Evolutionary conservation across 2,797 vertebrate genomes (phyloP), one percentile per base, ranked within the genome.

Genomic region (Adrianichthys oophorus): DNA sequence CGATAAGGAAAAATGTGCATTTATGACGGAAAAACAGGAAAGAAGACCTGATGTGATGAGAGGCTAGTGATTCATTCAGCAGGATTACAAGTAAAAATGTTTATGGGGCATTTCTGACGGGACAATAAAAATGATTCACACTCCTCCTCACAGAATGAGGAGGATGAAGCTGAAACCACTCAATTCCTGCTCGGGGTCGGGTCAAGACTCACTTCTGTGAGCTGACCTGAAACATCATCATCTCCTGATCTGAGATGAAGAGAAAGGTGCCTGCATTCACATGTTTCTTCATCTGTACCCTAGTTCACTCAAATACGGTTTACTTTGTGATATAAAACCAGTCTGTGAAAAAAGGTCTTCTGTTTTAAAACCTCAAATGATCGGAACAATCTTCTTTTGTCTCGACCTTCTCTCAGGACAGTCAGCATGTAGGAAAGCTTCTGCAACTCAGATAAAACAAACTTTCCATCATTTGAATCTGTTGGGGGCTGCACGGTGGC

Each of bases 61-160:
- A 63, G 72, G 70, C 37, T 16, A 55, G 41, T 29, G 26, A 65
- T 70, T 72, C 48, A 68, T 68, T 78, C 79, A 63, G 55, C 55
- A 4, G 21, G 48, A 60, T 61, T 73, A 68, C 65, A 76, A 70
- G 37, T 43, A 62, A 50, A 60, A 70, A 47, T 48, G 68, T 76
- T 77, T 56, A 78, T 70, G 60, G 54, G 70, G 60, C 61, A 70
- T 59, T 62, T 79, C 59, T 61, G 74, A 58, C 65, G 49, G 55
- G 71, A 76, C 76, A 64, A 72, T 70, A 69, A 69, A 74, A 17
- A 32, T 68, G 73, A 83, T 80, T 75, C 68, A 80, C 71, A 63
- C 24, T 57, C 61, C 43, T 42, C 62, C 44, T 69, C 65, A 65
- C 51, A 29, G 48, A 1, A 17, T 45, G 52, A 48, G 53, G 52